Percentiles rank a stretch among this genome's conserved stretches.
Conservation (phyloP, 2,797 vertebrate species). For the Muraenolepis orangiensis region DNA sequence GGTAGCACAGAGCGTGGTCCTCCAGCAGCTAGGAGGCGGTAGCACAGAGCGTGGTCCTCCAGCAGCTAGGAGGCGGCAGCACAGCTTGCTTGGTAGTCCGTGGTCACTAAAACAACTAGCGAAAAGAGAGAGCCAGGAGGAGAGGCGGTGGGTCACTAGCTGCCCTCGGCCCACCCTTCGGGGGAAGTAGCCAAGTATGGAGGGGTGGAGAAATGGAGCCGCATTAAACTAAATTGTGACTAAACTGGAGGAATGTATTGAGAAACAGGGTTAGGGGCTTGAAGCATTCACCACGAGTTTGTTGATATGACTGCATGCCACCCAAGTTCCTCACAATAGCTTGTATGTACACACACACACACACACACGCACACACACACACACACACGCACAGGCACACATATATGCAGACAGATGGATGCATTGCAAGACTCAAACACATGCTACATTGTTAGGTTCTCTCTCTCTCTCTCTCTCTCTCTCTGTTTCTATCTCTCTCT, state of each 20-base stretch:
- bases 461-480: neutral
- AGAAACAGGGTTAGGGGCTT: slow-evolving; percentile 24
- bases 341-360: neutral
- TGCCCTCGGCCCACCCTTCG: neutral
- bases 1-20: no score
- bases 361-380: neutral
- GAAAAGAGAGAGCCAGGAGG: slow-evolving; percentile 8
- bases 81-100: neutral
- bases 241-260: slow-evolving; percentile 33
- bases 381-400: neutral
- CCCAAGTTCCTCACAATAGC: slow-evolving; percentile 14
- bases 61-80: neutral
- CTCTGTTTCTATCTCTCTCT: neutral
- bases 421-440: neutral
- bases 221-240: slow-evolving; percentile 5
- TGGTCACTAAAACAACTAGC: no score
- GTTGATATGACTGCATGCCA: slow-evolving; percentile 15
- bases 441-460: neutral
- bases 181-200: no score
- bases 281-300: slow-evolving; percentile 33
- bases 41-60: no score
- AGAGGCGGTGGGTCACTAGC: neutral
- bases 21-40: no score
- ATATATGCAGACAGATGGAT: neutral
- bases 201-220: neutral